A percentile compares a stretch with the other conserved stretches of the same genome.
These are phyloP conservation scores for Ceratosolen solmsi DNA, from an alignment of 1,140 invertebrate genomes.

Conservation along the genomic window DNA sequence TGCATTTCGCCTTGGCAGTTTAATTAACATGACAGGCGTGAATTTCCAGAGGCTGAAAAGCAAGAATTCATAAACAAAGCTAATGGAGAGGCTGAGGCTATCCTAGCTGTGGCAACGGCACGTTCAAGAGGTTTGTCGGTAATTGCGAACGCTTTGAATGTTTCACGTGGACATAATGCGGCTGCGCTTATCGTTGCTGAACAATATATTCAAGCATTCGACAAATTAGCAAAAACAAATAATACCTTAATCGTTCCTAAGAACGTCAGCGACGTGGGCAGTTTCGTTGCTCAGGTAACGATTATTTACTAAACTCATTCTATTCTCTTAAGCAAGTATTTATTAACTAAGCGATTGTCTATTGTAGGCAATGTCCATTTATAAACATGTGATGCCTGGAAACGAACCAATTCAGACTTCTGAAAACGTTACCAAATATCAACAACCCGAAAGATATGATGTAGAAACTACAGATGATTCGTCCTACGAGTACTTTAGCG, in stretches of 20 bases:
- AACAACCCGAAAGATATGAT: conserved; percentile 37
- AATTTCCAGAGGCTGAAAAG: conserved; percentile 83
- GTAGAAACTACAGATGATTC: conserved; percentile 61
- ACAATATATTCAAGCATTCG: conserved; percentile 95
- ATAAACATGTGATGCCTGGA: conserved; percentile 76
- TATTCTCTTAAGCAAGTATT: neutral
- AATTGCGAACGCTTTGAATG: conserved; percentile 80
- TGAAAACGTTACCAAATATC: neutral
- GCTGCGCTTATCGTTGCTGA: conserved; percentile 94
- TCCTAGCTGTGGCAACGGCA: conserved; percentile 89
- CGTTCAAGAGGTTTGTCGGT: conserved; percentile 84
- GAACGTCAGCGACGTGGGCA: conserved; percentile 90
- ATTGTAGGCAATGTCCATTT: conserved; percentile 81
- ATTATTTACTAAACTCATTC: conserved; percentile 9
- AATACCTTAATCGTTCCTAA: conserved; percentile 96
- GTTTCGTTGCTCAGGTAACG: conserved; percentile 86
- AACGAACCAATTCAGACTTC: conserved; percentile 36
- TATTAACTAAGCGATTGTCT: neutral
- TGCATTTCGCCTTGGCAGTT: too few species aligned
- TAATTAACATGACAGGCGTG: conserved; percentile 19
- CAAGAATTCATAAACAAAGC: conserved; percentile 90
- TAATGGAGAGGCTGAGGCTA: conserved; percentile 88
- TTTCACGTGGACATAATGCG: conserved; percentile 86
- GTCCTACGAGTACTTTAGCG: conserved; percentile 76
- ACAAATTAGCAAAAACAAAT: conserved; percentile 91